A percentile compares a stretch with the other conserved stretches of the same genome.
Conservation (phyloP, 2,797 vertebrate genomes). For the Nothura maculosa region DNA sequence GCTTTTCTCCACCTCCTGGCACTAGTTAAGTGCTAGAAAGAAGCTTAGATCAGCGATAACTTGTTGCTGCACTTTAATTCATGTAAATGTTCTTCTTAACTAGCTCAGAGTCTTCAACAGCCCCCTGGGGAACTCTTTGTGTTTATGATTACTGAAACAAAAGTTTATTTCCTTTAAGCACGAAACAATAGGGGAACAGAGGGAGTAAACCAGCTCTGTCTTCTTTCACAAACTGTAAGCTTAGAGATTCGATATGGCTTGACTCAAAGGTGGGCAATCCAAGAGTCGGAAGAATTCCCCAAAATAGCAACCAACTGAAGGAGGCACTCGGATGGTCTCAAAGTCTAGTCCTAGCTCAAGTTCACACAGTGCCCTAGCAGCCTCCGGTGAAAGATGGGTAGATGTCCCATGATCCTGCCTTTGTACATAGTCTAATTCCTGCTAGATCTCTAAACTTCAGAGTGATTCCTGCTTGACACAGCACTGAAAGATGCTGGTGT, state of each 20-base stretch:
- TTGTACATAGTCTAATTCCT: rapidly evolving
- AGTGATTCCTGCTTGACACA: not conserved
- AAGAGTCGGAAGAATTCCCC: not conserved
- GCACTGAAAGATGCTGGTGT: rapidly evolving
- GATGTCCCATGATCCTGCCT: not conserved
- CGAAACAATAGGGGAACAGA: not conserved
- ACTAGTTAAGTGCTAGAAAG: not conserved
- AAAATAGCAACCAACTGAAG: not conserved
- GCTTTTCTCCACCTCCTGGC: conserved; percentile 5
- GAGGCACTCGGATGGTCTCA: not conserved
- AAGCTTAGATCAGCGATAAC: conserved; percentile 41
- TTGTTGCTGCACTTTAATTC: conserved; percentile 66
- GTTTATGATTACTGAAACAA: conserved; percentile 69
- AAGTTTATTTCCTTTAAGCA: conserved; percentile 58
- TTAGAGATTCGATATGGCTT: conserved; percentile 21
- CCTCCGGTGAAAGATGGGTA: not conserved
- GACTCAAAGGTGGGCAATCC: not conserved
- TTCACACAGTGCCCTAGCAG: not conserved
- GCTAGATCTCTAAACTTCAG: rapidly evolving
- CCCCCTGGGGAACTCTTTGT: conserved; percentile 60
- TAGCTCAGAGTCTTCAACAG: conserved; percentile 48
- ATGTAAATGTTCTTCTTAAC: conserved; percentile 73
- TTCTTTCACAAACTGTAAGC: not conserved
- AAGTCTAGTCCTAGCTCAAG: not conserved
- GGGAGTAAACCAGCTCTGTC: not conserved